Conservation (phyloP, 1,140 invertebrate species). For the Melanaphis sacchari region DNA sequence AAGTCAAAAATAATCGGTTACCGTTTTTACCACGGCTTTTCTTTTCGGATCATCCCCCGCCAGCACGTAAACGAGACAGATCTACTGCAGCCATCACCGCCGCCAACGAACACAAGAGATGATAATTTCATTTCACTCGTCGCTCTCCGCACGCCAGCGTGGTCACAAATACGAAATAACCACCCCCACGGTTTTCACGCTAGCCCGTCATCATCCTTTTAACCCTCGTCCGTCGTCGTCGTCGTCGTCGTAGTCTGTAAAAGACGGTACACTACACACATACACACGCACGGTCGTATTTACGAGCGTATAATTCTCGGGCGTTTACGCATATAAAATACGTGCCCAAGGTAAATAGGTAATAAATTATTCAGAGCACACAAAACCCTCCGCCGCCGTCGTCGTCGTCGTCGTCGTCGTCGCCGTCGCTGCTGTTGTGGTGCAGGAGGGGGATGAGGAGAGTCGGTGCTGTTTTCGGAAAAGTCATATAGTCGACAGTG, state of each 20-base stretch:
- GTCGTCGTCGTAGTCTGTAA: background rate
- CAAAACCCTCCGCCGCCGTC: background rate
- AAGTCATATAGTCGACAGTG: constrained; percentile 28
- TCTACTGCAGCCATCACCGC: background rate
- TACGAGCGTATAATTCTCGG: constrained; percentile 34
- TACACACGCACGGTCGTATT: background rate
- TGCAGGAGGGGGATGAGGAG: background rate
- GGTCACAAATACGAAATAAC: background rate
- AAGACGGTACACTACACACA: background rate
- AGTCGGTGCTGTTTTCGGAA: constrained; percentile 5
- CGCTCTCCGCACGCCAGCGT: background rate
- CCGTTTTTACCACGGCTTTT: constrained; percentile 1
- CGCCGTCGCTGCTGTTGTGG: fast-evolving
- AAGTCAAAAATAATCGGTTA: constrained; percentile 17
- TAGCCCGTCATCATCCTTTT: background rate
- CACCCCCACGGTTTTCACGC: background rate
- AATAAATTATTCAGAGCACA: constrained; percentile 56
- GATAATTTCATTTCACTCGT: constrained; percentile 24
- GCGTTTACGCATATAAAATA: constrained; percentile 25
- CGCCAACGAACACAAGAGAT: constrained; percentile 23
- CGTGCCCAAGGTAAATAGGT: constrained; percentile 23
- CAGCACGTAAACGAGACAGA: background rate
- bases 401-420: background rate
- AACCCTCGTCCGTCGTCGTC: background rate
- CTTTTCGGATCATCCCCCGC: background rate